phyloP scores from a whole-genome alignment of 2,797 vertebrate species.

The Acrossocheilus wenchowensis region DNA sequence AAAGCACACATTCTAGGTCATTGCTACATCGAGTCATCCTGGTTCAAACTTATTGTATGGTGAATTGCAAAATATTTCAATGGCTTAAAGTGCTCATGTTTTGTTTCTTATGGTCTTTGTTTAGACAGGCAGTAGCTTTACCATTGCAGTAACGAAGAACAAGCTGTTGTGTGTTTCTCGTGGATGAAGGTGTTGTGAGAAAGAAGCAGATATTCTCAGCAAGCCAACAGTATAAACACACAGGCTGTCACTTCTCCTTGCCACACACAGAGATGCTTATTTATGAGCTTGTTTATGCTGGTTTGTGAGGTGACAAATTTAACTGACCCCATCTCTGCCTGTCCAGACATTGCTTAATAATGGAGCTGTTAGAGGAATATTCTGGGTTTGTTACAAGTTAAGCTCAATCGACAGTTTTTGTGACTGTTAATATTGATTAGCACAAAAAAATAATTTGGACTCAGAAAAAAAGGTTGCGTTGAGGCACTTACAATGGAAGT shows the following conservation, averaged over 20 bases:
- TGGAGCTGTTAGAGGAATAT: not conserved
- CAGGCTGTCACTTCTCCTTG: not conserved
- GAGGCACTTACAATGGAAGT: not conserved
- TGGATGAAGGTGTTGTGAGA: constrained; percentile 29
- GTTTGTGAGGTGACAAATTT: constrained; percentile 14
- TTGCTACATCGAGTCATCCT: not conserved
- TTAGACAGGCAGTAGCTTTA: constrained; percentile 11
- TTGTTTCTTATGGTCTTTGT: constrained; percentile 9
- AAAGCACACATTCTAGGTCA: not conserved
- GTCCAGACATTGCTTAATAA: not conserved
- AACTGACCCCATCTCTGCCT: constrained; percentile 1
- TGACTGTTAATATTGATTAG: not conserved
- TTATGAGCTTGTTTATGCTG: constrained; percentile 44
- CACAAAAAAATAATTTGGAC: not conserved
- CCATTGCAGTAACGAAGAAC: not conserved
- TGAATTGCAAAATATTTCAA: not conserved
- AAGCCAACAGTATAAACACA: constrained; percentile 27
- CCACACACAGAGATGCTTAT: constrained; percentile 24
- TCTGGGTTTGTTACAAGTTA: not conserved
- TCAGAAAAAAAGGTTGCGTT: not conserved
- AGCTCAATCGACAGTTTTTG: not conserved
- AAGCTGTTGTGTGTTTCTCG: constrained; percentile 8
- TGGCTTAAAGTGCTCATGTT: constrained; percentile 16
- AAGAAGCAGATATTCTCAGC: constrained; percentile 26
- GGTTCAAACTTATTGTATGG: not conserved